Evolutionary conservation across 1,140 invertebrate genomes (phyloP), one percentile per base, ranked within the genome.

Genomic region (Phortica variegata): DNA sequence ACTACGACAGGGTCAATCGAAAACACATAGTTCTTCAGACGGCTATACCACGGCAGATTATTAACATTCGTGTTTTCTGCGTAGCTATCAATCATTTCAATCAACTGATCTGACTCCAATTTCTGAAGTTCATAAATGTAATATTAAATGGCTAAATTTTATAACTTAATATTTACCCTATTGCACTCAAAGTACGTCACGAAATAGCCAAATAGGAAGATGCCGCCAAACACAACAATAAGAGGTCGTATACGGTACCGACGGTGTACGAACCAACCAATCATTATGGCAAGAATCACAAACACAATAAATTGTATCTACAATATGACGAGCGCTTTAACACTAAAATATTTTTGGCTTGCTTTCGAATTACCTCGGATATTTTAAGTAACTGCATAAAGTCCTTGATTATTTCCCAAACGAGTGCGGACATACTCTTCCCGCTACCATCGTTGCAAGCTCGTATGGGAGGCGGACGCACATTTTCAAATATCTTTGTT

Each of bases 131-230:
- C 15, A 52, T 9, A 16, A 13, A 6, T 2, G 13, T 12, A 15
- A 10, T 15, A 19, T 19, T 7, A 37, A 13, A 12, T 13, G 8
- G 20, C 18, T 0, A 1, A 8, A 18, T 18, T 2, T 18, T n/a
- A 39, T 15, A 3, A 32, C 3, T 15, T 31, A 6, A 6, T 36
- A 13, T 39, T 13, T 56, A 73, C 70, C 43, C 62, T 59, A 47
- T 73, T 73, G 41, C 70, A 73, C 18, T 73, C 70, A 4, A 73
- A 38, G 41, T 73, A 73, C 1, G 70, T 73, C 18, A 49, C 34
- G 3, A 73, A 43, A 52, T 73, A 73, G 39, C 70, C 70, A 32
- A 32, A 57, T 1, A 65, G n/a, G 17, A 65, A 50, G 6, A 60
- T 1, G 3, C 58, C 56, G 2, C 56, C 49, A 13, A 61, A 0